A percentile compares a stretch with the other conserved stretches of the same genome.
Evolutionary conservation across 2,113 vertebrate genomes (phyloP).

Genomic region (Actenoides hombroni): DNA sequence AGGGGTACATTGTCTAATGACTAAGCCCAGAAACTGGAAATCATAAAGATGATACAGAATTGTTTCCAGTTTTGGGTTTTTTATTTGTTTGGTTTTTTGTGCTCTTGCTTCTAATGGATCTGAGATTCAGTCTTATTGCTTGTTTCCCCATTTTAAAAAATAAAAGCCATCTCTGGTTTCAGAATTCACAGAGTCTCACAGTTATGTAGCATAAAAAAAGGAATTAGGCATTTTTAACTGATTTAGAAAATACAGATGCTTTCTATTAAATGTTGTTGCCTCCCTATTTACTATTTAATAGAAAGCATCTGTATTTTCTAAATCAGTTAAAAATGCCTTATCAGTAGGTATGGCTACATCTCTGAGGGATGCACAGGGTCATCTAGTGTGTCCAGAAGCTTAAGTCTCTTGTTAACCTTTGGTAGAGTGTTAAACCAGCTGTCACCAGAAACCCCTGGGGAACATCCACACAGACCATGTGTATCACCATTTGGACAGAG

Average conservation of each 20-base stretch:
- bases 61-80: not conserved
- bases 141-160: not conserved
- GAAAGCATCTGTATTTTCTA: not conserved
- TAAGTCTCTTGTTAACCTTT: not conserved
- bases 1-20: not conserved
- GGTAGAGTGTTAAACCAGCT: not conserved
- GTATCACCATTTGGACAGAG: not conserved
- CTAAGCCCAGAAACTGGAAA: not conserved
- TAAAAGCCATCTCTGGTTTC: not conserved
- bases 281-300: not conserved
- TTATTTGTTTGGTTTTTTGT: not conserved
- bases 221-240: not conserved
- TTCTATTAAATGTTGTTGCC: too few relatives aligned
- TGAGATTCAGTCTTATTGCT: not conserved
- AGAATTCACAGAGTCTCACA: not conserved
- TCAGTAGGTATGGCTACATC: too few relatives aligned
- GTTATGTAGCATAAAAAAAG: not conserved
- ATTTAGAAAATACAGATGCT: too few relatives aligned
- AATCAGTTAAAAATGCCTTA: not conserved
- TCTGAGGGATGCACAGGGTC: not conserved
- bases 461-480: not conserved
- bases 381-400: not conserved
- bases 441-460: not conserved
- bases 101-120: not conserved
- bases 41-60: not conserved